Conservation (phyloP, 2,113 vertebrate genomes). For the Syrrhaptes paradoxus region DNA sequence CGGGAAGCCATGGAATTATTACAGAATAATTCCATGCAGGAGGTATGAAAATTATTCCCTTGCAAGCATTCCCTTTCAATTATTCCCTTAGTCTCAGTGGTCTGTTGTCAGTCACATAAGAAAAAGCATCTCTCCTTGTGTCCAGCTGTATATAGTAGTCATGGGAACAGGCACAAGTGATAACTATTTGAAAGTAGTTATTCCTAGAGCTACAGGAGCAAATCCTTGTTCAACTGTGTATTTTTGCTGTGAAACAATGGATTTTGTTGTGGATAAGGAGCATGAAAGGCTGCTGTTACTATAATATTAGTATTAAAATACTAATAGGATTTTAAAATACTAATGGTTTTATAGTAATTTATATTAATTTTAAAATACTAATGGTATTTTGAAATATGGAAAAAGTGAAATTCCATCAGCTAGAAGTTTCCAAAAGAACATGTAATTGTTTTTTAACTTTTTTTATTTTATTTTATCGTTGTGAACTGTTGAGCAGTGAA, state of each 20-base stretch:
- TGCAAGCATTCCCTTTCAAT: background rate
- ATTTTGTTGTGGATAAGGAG: background rate
- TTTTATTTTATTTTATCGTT: background rate
- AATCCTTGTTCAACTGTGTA: background rate
- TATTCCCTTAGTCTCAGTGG: background rate
- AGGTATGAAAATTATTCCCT: constrained; percentile 67
- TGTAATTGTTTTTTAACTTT: accelerated
- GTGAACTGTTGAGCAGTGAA: background rate
- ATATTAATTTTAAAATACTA: too few species aligned
- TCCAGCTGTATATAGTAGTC: background rate
- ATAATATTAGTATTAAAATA: too few species aligned
- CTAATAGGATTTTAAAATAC: background rate
- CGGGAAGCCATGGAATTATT: constrained; percentile 85
- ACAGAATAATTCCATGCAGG: constrained; percentile 81
- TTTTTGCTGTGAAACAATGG: background rate
- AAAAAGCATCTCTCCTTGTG: background rate
- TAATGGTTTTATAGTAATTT: too few species aligned
- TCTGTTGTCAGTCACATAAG: background rate
- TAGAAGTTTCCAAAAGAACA: background rate
- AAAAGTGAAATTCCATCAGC: background rate
- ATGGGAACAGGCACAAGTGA: background rate
- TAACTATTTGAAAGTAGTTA: background rate
- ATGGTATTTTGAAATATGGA: background rate
- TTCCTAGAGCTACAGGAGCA: background rate
- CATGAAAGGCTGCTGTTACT: background rate